phyloP scores from a whole-genome alignment of 2,888 invertebrate genomes.

The Sphaerophoria taeniata region DNA sequence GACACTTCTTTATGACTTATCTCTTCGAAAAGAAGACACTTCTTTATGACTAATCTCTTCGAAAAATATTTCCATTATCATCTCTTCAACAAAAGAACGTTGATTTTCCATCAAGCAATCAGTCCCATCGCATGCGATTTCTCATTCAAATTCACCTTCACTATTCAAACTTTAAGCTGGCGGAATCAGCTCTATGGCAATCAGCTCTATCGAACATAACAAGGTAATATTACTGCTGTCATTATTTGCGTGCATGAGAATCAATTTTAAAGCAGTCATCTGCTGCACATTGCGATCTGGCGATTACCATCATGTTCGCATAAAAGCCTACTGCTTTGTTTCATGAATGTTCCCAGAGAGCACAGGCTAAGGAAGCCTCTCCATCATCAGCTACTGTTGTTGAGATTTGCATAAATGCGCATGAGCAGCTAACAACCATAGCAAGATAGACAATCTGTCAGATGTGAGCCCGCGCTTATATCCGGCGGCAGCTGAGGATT shows the following conservation, averaged over 20 bases:
- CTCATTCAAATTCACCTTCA: constrained; percentile 52
- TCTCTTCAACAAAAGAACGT: constrained; percentile 8
- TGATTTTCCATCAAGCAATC: constrained; percentile 18
- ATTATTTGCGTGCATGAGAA: constrained; percentile 49
- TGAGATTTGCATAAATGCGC: constrained; percentile 51
- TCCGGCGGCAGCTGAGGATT: constrained; percentile 44
- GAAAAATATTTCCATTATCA: not conserved
- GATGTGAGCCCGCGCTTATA: constrained; percentile 33
- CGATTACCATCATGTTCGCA: not conserved
- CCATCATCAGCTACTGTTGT: constrained; percentile 26
- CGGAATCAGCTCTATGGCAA: constrained; percentile 34
- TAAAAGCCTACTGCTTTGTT: constrained; percentile 41
- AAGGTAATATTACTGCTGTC: constrained; percentile 50
- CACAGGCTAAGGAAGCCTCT: too few species aligned
- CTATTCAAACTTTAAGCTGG: constrained; percentile 7
- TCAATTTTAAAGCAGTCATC: constrained; percentile 39
- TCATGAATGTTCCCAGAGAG: constrained; percentile 20
- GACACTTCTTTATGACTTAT: constrained; percentile 16
- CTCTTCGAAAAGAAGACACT: constrained; percentile 12
- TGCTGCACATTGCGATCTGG: not conserved
- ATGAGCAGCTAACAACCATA: constrained; percentile 9
- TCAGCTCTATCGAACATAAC: constrained; percentile 19
- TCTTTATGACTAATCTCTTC: not conserved
- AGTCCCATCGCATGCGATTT: not conserved
- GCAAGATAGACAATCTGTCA: constrained; percentile 43